Conservation (phyloP, 2,888 invertebrate species). For the Eupeodes luniger region DNA sequence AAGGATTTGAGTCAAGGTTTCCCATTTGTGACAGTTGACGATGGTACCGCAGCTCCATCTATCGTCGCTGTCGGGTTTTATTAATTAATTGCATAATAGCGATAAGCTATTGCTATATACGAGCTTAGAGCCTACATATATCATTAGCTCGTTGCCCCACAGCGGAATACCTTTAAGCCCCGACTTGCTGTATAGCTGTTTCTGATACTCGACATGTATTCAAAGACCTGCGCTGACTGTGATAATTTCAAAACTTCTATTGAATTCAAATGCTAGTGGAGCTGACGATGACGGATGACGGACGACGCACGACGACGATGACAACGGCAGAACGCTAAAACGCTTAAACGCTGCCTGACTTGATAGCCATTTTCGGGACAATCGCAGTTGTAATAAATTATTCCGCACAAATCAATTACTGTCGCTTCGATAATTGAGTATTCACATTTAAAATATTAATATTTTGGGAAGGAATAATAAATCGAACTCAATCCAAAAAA, state of each 20-base stretch:
- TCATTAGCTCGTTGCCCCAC: not conserved
- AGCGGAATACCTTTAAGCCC: constrained; percentile 22
- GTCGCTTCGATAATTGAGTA: constrained; percentile 41
- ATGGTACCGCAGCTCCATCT: constrained; percentile 50
- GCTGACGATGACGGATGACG: too few relatives aligned
- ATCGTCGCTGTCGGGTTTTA: constrained; percentile 51
- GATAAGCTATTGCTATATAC: constrained; percentile 20
- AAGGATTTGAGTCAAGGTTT: constrained; percentile 77
- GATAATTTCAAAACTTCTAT: constrained; percentile 55
- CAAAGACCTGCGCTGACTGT: constrained; percentile 15
- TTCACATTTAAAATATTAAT: constrained; percentile 14
- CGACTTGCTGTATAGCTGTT: not conserved
- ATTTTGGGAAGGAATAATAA: constrained; percentile 46
- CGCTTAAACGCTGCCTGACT: not conserved
- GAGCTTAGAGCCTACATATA: not conserved
- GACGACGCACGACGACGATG: not conserved
- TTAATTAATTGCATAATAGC: constrained; percentile 74
- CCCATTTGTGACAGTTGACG: constrained; percentile 54
- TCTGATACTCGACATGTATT: not conserved
- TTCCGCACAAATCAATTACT: constrained; percentile 67
- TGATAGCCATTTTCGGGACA: constrained; percentile 62
- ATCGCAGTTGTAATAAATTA: constrained; percentile 72
- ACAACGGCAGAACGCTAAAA: constrained; percentile 1
- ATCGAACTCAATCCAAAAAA: constrained; percentile 50
- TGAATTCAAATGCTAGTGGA: constrained; percentile 55